Conservation (phyloP, 2,113 vertebrate species). For the Chaenogobius annularis region DNA sequence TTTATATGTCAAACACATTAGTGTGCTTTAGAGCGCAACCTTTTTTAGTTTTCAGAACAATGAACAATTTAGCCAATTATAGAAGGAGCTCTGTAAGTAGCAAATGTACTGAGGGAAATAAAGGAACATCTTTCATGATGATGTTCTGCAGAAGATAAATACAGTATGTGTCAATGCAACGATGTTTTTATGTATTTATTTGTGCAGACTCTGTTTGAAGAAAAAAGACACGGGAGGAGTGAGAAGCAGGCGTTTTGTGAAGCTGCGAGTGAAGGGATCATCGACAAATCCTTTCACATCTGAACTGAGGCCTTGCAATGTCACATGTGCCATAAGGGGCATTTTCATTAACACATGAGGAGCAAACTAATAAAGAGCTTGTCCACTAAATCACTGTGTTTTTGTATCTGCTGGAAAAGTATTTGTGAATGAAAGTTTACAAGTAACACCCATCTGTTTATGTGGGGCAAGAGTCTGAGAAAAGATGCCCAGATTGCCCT, state of each 20-base stretch:
- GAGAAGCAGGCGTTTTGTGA: background rate
- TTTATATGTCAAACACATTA: too few species aligned
- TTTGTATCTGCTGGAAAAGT: background rate
- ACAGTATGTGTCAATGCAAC: background rate
- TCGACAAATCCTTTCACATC: constrained; percentile 9
- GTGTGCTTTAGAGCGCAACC: constrained; percentile 16
- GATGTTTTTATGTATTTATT: background rate
- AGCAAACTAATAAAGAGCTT: constrained; percentile 57
- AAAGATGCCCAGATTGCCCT: too few species aligned
- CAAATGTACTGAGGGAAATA: background rate
- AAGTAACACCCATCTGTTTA: too few species aligned
- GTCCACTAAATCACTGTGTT: constrained; percentile 29
- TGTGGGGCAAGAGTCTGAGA: too few species aligned
- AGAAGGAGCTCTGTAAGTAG: background rate
- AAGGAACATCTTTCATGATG: background rate
- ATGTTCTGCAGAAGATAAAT: background rate
- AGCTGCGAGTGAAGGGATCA: constrained; percentile 25
- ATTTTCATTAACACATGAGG: constrained; percentile 38
- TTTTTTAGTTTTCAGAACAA: constrained; percentile 9
- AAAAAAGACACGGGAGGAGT: background rate
- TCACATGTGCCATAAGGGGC: constrained; percentile 23
- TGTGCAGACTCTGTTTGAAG: background rate
- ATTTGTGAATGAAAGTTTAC: background rate
- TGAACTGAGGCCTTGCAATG: constrained; percentile 45
- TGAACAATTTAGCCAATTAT: background rate